phyloP scores from a whole-genome alignment of 92 coral and sea anemone genomes.

The Phenganax marumi region DNA sequence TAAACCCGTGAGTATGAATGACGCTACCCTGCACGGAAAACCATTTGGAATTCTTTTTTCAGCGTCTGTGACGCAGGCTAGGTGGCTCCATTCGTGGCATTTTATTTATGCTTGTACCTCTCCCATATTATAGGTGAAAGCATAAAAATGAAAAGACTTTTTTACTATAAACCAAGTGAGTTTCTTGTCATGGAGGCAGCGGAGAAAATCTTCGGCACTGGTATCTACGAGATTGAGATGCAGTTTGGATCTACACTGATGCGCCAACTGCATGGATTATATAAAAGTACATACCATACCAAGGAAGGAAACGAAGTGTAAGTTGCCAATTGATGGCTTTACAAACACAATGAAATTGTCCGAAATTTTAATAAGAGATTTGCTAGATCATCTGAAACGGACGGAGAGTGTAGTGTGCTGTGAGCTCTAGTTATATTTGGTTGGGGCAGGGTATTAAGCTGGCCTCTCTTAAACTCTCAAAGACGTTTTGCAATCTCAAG shows the following conservation, averaged over 20 bases:
- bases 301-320: slow-evolving; percentile 62
- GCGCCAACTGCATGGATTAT: slow-evolving; percentile 64
- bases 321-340: slow-evolving; percentile 32
- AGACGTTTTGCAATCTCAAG: too few relatives aligned
- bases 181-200: slow-evolving; percentile 57
- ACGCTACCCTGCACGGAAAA: too few relatives aligned
- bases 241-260: slow-evolving; percentile 56
- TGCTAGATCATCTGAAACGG: not conserved
- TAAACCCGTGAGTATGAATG: too few relatives aligned
- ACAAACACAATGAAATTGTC: too few relatives aligned
- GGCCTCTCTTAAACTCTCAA: not conserved
- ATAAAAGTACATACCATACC: slow-evolving; percentile 63
- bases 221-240: slow-evolving; percentile 54
- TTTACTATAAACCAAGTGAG: slow-evolving; percentile 69
- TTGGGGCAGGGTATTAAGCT: too few relatives aligned
- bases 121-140: not conserved
- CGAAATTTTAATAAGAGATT: too few relatives aligned
- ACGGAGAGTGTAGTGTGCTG: too few relatives aligned
- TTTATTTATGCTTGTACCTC: not conserved
- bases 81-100: not conserved
- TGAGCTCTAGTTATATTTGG: too few relatives aligned
- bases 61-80: not conserved
- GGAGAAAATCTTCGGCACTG: slow-evolving; percentile 51
- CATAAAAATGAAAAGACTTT: slow-evolving; percentile 18
- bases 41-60: too few relatives aligned